Base-by-base conservation (phyloP, 2,888 invertebrate species). In the Agriotes lineatus region DNA sequence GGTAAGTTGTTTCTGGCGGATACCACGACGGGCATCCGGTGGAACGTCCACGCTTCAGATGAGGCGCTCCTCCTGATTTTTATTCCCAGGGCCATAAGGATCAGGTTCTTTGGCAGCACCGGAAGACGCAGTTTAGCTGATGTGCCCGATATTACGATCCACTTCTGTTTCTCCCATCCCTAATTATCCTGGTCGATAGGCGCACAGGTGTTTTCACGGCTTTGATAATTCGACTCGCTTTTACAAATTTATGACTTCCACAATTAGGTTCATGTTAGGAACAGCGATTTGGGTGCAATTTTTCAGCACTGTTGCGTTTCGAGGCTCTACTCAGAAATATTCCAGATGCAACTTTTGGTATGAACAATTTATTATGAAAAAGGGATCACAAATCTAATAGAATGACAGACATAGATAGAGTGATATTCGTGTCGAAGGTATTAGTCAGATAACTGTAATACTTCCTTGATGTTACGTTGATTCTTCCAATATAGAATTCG, bases 1-100 rank as follows among this genome's bases (percentile, higher is more conserved):
- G 71, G 66, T 70, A 58, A 69, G 68, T 67, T 69, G 63, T 63
- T 73, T 75, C 69, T 71, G 70, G 72, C 76, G 75, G 76, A 75
- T 76, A 73, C 72, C 71, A 67, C 69, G 65, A 70, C 35, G 48
- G 33, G 76, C 75, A 76, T 76, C 76, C 76, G 76, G 74, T 73
- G 76, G 75, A 76, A 76, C 76, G 72, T 74, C 72, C 75, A 76
- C 75, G 76, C 74, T 71, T 75, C 75, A 72, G 72, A 69, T 71
- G 72, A 60, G 73, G 67, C 75, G 67, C 74, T 74, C 74, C 73
- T 57, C 57, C 54, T 62, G 60, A 62, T 66, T 66, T 61, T 70
- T 62, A 70, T 66, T 66, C 25, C 42, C 22, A 42, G 10, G 54
- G 42, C 42, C 44, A 64, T 68, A 65, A 62, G 61, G 58, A 58